Percentiles rank a stretch among this genome's conserved stretches.
phyloP scores from a whole-genome alignment of 2,797 vertebrate species.

The Dallia pectoralis region DNA sequence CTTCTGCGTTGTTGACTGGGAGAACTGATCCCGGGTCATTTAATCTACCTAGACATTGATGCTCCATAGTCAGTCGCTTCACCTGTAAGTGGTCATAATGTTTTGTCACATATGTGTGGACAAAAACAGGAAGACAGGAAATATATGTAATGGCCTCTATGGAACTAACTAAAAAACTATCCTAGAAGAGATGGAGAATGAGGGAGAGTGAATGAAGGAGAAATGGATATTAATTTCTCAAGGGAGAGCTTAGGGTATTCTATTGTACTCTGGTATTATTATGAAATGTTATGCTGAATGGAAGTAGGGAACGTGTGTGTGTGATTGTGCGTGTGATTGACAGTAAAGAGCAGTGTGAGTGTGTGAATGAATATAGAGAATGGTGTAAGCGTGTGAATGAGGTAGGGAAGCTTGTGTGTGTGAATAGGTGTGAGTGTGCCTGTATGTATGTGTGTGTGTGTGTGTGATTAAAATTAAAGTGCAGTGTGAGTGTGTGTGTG shows the following conservation, averaged over 20 bases:
- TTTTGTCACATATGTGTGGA: too few relatives aligned
- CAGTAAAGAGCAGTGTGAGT: not conserved
- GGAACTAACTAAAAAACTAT: slow-evolving; percentile 16
- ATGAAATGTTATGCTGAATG: slow-evolving; percentile 45
- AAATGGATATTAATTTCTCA: slow-evolving; percentile 37
- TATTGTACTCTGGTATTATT: slow-evolving; percentile 47
- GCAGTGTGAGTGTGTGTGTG: not conserved
- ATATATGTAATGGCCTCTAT: slow-evolving; percentile 36
- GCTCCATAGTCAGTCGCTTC: too few relatives aligned
- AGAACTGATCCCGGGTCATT: too few relatives aligned
- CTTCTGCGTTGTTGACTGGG: too few relatives aligned
- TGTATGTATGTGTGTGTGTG: too few relatives aligned
- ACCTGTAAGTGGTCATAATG: too few relatives aligned
- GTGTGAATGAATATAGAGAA: slow-evolving; percentile 6
- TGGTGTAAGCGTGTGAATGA: slow-evolving; percentile 28
- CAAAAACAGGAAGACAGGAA: slow-evolving; percentile 38
- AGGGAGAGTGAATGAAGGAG: slow-evolving; percentile 11
- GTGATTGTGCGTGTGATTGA: not conserved
- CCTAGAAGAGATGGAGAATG: slow-evolving; percentile 30
- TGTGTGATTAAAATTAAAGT: not conserved
- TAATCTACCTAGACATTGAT: too few relatives aligned
- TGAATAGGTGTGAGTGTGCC: not conserved
- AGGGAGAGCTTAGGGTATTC: slow-evolving; percentile 32
- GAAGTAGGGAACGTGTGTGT: not conserved
- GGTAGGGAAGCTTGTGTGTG: not conserved